phyloP scores from a whole-genome alignment of 2,113 vertebrate species.

The Martes martes region DNA sequence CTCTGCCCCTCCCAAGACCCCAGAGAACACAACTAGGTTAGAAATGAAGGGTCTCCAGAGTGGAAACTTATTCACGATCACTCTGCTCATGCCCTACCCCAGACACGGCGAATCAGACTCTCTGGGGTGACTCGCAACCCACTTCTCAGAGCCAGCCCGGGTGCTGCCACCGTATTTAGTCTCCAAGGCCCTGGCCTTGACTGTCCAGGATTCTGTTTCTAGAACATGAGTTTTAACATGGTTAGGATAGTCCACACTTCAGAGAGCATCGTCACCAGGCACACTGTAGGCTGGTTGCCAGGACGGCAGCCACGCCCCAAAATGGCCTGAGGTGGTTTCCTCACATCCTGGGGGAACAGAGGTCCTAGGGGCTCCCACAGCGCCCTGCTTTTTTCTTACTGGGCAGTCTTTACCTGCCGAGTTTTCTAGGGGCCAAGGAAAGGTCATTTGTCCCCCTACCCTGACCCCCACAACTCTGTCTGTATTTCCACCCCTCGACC shows the following conservation, averaged over 20 bases:
- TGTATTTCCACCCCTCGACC: background rate
- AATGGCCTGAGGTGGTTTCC: background rate
- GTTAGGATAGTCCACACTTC: background rate
- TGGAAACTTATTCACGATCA: background rate
- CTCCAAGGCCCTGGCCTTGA: background rate
- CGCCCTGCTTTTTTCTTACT: background rate
- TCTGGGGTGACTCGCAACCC: background rate
- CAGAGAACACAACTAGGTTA: background rate
- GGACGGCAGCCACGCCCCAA: background rate
- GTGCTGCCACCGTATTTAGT: background rate
- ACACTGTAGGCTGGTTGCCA: background rate
- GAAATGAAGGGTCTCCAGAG: background rate
- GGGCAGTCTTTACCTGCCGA: background rate
- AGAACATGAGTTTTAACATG: background rate
- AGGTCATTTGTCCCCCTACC: background rate
- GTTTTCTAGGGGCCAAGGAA: background rate
- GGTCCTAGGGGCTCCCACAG: too few relatives aligned
- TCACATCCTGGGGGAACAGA: background rate
- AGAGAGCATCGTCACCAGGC: background rate
- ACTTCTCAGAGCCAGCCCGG: background rate
- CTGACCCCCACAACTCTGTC: background rate
- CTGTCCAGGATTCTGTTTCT: background rate
- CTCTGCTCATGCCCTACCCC: rapidly evolving
- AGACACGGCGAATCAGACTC: background rate
- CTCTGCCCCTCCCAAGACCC: background rate